These are phyloP conservation scores for Achatina immaculata DNA, from an alignment of 1,140 invertebrate species.

Conservation along the genomic window DNA sequence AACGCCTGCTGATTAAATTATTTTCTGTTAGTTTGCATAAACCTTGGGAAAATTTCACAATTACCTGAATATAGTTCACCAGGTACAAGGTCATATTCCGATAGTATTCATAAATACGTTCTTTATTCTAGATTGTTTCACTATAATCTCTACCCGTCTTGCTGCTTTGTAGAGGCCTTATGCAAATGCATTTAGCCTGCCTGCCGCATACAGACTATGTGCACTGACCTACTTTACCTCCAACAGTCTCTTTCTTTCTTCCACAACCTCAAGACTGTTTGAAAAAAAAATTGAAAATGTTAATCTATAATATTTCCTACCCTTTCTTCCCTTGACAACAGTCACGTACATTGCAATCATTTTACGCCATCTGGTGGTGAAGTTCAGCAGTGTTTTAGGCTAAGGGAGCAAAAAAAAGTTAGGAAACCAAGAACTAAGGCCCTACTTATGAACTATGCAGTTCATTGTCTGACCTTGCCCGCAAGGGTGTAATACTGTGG, in stretches of 20 bases:
- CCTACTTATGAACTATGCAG: slow-evolving; percentile 11
- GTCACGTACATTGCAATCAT: slow-evolving; percentile 1
- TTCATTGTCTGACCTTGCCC: slow-evolving; percentile 11
- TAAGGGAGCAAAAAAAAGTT: background rate
- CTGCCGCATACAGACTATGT: background rate
- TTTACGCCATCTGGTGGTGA: background rate
- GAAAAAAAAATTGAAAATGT: background rate
- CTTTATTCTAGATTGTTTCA: background rate
- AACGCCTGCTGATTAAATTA: no score
- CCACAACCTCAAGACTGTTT: background rate
- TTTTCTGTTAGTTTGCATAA: no score
- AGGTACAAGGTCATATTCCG: no score
- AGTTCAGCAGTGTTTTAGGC: background rate
- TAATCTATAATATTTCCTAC: background rate
- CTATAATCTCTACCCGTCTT: background rate
- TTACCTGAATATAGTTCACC: no score
- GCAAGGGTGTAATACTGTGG: background rate
- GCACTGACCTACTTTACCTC: slow-evolving; percentile 5
- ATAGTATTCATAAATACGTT: no score
- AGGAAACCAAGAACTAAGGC: slow-evolving; percentile 3
- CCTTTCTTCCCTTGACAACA: background rate
- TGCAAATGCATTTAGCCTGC: background rate
- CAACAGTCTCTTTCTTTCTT: slow-evolving; percentile 7
- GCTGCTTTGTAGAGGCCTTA: background rate
- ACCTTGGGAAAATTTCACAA: no score